These are phyloP conservation scores for Rhorus exstirpatorius DNA, from an alignment of 2,888 invertebrate genomes.

Conservation along the genomic window DNA sequence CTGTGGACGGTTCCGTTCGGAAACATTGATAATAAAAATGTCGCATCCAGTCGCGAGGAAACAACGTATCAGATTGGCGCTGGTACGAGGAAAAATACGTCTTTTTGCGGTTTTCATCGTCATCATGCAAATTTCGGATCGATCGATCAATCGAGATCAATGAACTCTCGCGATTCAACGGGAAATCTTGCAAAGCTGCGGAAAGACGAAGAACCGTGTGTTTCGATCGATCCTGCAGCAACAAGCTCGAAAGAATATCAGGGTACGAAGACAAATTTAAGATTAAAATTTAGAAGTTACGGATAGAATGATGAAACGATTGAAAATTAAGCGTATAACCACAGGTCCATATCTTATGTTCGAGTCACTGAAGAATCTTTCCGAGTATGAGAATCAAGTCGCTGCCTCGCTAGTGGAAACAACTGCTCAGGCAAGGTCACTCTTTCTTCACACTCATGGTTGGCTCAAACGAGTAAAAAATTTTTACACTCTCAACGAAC, in stretches of 20 bases:
- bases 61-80: not conserved
- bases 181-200: not conserved
- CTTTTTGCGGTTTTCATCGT: not conserved
- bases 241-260: not conserved
- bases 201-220: not conserved
- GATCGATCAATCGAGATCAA: not conserved
- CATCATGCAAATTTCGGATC: not conserved
- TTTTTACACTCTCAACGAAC: conserved; percentile 88
- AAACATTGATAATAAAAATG: conserved; percentile 1
- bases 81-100: not conserved
- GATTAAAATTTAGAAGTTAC: too few species aligned
- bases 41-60: not conserved
- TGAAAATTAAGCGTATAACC: not conserved
- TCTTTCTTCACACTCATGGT: conserved; percentile 88
- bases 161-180: not conserved
- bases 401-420: conserved; percentile 80
- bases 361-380: conserved; percentile 64
- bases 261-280: too few species aligned
- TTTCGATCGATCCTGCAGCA: not conserved
- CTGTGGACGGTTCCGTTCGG: conserved; percentile 63
- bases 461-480: conserved; percentile 88
- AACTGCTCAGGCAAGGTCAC: conserved; percentile 87
- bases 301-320: not conserved
- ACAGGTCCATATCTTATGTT: conserved; percentile 56
- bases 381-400: conserved; percentile 73